Evolutionary conservation across 2,113 vertebrate genomes (phyloP), one percentile per base, ranked within the genome.

Genomic region (Ailurus styani): DNA sequence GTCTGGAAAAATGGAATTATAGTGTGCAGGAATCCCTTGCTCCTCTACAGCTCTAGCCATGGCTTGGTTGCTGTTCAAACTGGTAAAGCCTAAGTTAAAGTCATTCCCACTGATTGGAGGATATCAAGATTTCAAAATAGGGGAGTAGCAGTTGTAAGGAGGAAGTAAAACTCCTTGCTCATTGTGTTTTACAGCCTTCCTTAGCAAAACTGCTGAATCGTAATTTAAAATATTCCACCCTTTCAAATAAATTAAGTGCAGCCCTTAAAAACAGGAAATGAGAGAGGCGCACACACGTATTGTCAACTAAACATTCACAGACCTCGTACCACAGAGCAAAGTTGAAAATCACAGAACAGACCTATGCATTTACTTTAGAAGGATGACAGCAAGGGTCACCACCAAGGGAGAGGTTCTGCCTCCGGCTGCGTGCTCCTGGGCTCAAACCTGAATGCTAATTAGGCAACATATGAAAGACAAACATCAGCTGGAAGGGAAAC

Each of bases 141-240:
- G 77, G 81, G 78, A 96, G 95, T 73, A 94, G 60, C 87, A 47
- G 14, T 96, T 81, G 52, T 29, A 57, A 97, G 92, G 85, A 97
- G 98, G 98, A 98, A 98, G 97, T 97, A 98, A 98, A 98, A 98
- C 97, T 97, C 97, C 98, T 98, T 98, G 97, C 92, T 96, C 97
- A 98, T 96, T 98, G 97, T 98, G 77, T 98, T 98, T 98, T 93
- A 98, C 96, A 95, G 97, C 92, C 97, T 97, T 96, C 96, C 97
- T 97, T 96, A 89, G 95, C 91, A 97, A 98, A 98, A 97, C 96
- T 97, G 97, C 98, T 98, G 98, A 98, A 96, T 98, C 96, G 97
- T 98, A 68, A 97, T 98, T 97, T 98, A 54, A 97, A 96, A 97
- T 98, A 98, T 97, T 97, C 97, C 94, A 89, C 97, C 95, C 97